Evolutionary conservation across 1,140 invertebrate species (phyloP), one percentile per base, ranked within the genome.

Genomic region (Trichomalopsis sarcophagae): DNA sequence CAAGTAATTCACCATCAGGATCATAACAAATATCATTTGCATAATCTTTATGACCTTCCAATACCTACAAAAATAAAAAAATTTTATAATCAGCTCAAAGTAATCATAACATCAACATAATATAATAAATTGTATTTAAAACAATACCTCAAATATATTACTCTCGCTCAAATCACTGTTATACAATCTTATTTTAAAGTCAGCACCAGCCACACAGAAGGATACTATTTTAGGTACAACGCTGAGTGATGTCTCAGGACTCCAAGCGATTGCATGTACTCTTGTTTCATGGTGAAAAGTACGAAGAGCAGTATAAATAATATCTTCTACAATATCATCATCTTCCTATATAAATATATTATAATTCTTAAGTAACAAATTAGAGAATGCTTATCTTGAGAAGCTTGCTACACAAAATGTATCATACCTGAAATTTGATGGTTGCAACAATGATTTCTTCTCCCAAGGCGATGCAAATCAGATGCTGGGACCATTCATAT

Each of bases 1-100:
- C 96, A 66, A 97, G 88, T 81, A 94, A 93, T 55, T 95, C 94
- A 33, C 96, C 96, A 74, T 95, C 94, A 10, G 95, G 94, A 88
- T 97, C 96, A 94, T 95, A 97, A 47, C 94, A 92, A 33, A 97
- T 90, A 71, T 94, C 94, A 91, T 97, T 97, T 0, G 97, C 94
- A 89, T 96, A 97, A 90, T 95, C 95, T 47, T 89, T 95, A 88
- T 97, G 97, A 1, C 95, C 95, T 79, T 93, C 91, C 81, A 96
- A 87, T 74, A 94, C 89, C 95, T 96, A 87, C 69, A 9, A 79
- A 75, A 17, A 62, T 79, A 36, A 81, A 81, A 80, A 66, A 14
- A 50, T n/a, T 76, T 76, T 44, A 69, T 23, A 40, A 76, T 21
- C 27, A 62, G 13, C 5, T 50, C 27, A 10, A 23, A 50, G 74